A percentile compares a stretch with the other conserved stretches of the same genome.
Evolutionary conservation across 2,113 vertebrate species (phyloP).

Genomic region (Mellivora capensis): DNA sequence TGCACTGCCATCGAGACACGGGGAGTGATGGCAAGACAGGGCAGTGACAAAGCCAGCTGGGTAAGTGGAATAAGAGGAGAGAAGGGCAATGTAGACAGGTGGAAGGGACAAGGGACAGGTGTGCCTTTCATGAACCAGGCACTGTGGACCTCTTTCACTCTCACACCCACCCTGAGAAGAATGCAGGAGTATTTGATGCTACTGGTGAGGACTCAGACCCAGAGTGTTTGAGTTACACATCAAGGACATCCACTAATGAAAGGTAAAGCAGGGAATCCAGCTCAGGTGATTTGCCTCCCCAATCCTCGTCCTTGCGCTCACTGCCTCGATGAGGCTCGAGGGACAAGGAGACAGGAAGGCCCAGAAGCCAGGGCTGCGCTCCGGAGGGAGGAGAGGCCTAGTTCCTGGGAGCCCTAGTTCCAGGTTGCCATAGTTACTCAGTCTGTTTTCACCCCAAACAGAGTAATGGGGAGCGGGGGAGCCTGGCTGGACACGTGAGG

Average conservation of each 20-base stretch:
- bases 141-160: background rate
- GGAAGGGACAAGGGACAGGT: background rate
- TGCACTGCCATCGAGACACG: background rate
- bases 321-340: background rate
- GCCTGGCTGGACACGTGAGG: conserved; percentile 80
- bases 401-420: conserved; percentile 64
- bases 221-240: background rate
- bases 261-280: background rate
- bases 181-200: too few relatives aligned
- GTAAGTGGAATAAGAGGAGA: background rate
- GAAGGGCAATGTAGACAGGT: background rate
- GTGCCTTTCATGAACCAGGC: background rate
- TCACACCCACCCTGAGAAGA: too few relatives aligned
- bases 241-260: background rate
- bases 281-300: background rate
- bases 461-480: conserved; percentile 61
- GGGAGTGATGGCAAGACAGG: background rate
- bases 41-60: background rate
- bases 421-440: conserved; percentile 62
- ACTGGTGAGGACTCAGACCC: background rate
- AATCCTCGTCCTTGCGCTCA: background rate
- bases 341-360: background rate
- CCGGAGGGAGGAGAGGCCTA: conserved; percentile 31
- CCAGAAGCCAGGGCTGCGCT: conserved; percentile 35
- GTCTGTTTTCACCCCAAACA: conserved; percentile 77